phyloP scores from a whole-genome alignment of 2,113 vertebrate species.

The Pantherophis guttatus region DNA sequence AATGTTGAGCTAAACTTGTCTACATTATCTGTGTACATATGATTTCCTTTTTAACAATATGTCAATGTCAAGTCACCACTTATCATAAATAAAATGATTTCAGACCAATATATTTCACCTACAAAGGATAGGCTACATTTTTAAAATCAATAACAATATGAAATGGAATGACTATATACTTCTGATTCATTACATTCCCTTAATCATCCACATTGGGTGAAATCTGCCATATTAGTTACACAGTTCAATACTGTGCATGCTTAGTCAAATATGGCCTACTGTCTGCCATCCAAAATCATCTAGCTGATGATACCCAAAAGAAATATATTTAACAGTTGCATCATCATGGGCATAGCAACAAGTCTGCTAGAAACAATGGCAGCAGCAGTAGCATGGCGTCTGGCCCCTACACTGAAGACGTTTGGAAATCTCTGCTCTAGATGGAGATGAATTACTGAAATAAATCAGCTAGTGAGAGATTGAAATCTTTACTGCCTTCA shows the following conservation, averaged over 20 bases:
- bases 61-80: slow-evolving; percentile 3
- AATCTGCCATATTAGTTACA: background rate
- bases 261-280: background rate
- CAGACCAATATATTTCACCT: background rate
- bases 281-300: background rate
- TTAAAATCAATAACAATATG: background rate
- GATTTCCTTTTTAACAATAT: background rate
- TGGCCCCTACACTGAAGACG: background rate
- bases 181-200: slow-evolving; percentile 1
- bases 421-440: background rate
- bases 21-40: background rate
- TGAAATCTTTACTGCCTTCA: background rate
- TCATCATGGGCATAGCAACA: background rate
- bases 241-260: background rate
- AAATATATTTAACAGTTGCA: background rate
- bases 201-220: background rate
- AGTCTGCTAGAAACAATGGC: background rate
- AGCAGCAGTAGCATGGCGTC: background rate
- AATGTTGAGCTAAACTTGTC: background rate
- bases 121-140: background rate
- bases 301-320: background rate
- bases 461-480: background rate
- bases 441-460: background rate
- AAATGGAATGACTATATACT: background rate
- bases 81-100: slow-evolving; percentile 14